Base-by-base conservation (phyloP, 2,113 vertebrate species). In the Rhinopomastus cyanomelas region DNA sequence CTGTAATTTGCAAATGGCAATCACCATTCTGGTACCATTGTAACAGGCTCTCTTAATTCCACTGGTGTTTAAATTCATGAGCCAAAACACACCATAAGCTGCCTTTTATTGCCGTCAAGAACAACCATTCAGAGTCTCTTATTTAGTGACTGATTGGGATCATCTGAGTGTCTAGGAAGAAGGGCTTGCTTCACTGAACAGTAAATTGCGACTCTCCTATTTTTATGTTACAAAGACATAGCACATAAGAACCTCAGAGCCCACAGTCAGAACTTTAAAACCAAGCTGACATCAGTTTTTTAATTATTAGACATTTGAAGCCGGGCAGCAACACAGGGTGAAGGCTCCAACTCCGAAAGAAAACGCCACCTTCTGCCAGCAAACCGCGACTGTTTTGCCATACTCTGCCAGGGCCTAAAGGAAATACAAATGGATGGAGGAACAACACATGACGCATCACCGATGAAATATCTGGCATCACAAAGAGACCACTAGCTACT, bases 1-100 rank as follows among this genome's bases (percentile, higher is more conserved):
- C 81, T 62, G 39, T 71, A 90, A 93, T 90, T 90, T 91, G 42
- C 75, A 94, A 81, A n/a, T 74, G 66, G 95, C 92, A 94, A 22
- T 81, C 62, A 83, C 69, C 79, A 73, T n/a, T 56, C 88, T 67
- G 72, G 74, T 91, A 51, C 60, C 51, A 59, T 53, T 51, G 16
- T 36, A 75, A 84, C 62, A 88, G 39, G 39, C 48, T 86, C 90
- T 90, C 85, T 92, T 82, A 89, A 93, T 94, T 94, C 91, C 83
- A 49, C 51, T 61, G 84, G 53, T 87, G 57, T 59, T 94, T 34
- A 89, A 92, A 89, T 85, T 79, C 83, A 95, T 67, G 57, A 95
- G 83, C 72, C 92, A 87, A 95, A 96, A 79, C 81, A 64, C 44
- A 5, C 85, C 68, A 37, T 74, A 90, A 87, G 42, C 78, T 89